Percentiles rank a stretch among this genome's conserved stretches.
phyloP scores from a whole-genome alignment of 2,888 invertebrate species.

The Caenorhabditis sp. region DNA sequence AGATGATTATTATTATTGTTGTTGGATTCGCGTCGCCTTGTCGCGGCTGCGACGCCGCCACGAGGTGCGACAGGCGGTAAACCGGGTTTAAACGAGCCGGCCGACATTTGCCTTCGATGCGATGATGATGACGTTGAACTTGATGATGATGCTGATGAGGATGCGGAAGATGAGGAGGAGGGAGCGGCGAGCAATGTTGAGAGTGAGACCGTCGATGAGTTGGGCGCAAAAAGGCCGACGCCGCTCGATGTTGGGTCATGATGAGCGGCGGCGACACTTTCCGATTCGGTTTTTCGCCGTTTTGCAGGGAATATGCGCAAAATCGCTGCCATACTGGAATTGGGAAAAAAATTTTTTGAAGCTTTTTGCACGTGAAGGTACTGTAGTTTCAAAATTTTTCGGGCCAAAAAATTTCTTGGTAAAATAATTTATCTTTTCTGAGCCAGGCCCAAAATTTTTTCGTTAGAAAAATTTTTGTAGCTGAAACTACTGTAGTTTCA shows the following conservation, averaged over 20 bases:
- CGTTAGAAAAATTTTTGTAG: too few relatives aligned
- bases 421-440: too few relatives aligned
- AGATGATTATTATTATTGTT: background rate
- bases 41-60: background rate
- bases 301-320: slow-evolving; percentile 21
- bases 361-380: too few relatives aligned
- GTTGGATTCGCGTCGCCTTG: background rate
- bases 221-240: background rate
- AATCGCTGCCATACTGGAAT: slow-evolving; percentile 22
- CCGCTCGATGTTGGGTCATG: too few relatives aligned
- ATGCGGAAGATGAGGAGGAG: background rate
- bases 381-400: too few relatives aligned
- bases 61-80: background rate
- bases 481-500: too few relatives aligned
- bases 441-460: too few relatives aligned
- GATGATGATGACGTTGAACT: too few relatives aligned
- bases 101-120: background rate
- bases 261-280: background rate
- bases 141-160: too few relatives aligned
- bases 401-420: too few relatives aligned
- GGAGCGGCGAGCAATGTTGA: background rate
- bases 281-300: slow-evolving; percentile 28
- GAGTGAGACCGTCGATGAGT: slow-evolving; percentile 16
- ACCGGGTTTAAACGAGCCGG: background rate
- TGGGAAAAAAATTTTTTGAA: background rate